Evolutionary conservation across 2,797 vertebrate species (phyloP).

Genomic region (Gymnodraco acuticeps): DNA sequence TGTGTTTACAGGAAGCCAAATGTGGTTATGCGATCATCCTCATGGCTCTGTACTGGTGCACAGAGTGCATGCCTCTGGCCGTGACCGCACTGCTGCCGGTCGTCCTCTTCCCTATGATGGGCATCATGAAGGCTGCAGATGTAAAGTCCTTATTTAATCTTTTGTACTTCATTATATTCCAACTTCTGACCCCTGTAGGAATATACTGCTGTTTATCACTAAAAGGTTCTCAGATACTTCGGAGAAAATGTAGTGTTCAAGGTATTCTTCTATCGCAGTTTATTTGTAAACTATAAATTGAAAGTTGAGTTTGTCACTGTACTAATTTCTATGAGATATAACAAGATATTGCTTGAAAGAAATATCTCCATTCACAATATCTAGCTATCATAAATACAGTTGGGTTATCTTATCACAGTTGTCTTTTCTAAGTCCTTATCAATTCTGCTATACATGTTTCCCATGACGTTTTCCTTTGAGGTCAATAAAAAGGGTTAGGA

Average conservation of each 20-base stretch:
- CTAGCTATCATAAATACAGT: no score
- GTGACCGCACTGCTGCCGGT: conserved; percentile 92
- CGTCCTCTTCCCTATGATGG: conserved; percentile 94
- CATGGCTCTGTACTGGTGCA: conserved; percentile 96
- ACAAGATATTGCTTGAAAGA: no score
- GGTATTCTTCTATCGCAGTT: not conserved
- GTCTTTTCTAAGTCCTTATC: no score
- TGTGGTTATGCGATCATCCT: conserved; percentile 92
- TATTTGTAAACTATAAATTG: no score
- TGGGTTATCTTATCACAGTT: no score
- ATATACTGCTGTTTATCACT: not conserved
- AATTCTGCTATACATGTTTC: no score
- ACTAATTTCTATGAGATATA: no score
- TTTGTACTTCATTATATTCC: not conserved
- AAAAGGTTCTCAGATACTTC: conserved; percentile 1
- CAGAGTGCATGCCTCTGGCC: conserved; percentile 92
- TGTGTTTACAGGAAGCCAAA: conserved; percentile 85
- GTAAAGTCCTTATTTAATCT: conserved; percentile 58
- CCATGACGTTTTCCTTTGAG: no score
- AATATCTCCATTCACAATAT: no score
- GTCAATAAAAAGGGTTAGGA: no score
- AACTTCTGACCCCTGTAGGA: not conserved
- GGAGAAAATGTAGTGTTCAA: not conserved
- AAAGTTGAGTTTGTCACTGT: no score
- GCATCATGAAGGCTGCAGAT: conserved; percentile 86